Evolutionary conservation across 2,113 vertebrate species (phyloP), one percentile per base, ranked within the genome.

Genomic region (Syngnathoides biaculeatus): DNA sequence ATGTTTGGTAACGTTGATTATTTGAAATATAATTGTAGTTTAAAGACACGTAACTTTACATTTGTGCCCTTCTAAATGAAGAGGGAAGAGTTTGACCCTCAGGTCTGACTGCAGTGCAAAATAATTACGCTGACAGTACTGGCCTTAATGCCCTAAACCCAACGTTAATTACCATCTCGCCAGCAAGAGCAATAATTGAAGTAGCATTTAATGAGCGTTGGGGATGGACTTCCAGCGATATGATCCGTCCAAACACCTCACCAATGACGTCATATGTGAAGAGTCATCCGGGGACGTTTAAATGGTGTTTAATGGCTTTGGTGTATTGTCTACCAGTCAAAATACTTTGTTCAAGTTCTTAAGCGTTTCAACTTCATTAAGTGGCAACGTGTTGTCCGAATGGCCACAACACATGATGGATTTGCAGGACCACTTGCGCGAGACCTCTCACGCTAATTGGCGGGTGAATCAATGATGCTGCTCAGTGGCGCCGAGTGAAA

Each of bases 131-230:
- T 75, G 68, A 74, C 76, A 78, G 75, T 71, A 65, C 79, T 67
- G 68, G 79, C 79, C 72, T 72, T 67, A 62, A 61, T 67, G 71
- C 73, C 81, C 82, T 73, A 65, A 74, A 82, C 81, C 63, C 75
- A 80, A 80, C 84, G 65, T 79, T 69, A 86, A 86, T 87, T 80
- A 84, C 76, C 64, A 69, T 59, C 20, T 68, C 83, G 84, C 70
- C 70, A 77, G 45, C 60, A 67, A 63, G 74, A 82, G 83, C 73
- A 75, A 69, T 81, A 80, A 84, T 87, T 84, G 75, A 82, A 80
- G 72, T 64, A 27, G 72, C 75, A 58, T 67, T 68, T 75, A 84
- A 72, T 80, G 73, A 85, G 76, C 69, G 70, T 65, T 56, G 66
- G 71, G 72, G 77, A 79, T 81, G 73, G 58, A 71, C 74, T 85